These are phyloP conservation scores for Drosophila nr. perissopoda DNA, from an alignment of 2,888 invertebrate genomes.

Conservation along the genomic window DNA sequence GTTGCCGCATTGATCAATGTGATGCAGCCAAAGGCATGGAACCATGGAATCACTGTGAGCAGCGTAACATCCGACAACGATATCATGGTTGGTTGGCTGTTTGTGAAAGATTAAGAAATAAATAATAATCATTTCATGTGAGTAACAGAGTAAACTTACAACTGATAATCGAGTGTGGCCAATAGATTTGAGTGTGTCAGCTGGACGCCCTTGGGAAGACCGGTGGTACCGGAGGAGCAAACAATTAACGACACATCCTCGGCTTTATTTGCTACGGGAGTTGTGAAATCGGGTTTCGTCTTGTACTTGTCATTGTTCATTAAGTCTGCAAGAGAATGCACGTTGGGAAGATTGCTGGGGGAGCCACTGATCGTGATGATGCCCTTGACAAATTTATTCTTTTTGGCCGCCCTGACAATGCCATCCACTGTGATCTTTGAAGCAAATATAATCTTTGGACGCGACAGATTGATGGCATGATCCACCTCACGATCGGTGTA, in stretches of 20 bases:
- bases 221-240: constrained; percentile 92
- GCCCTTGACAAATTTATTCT: constrained; percentile 86
- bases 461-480: constrained; percentile 89
- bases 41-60: constrained; percentile 91
- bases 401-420: constrained; percentile 86
- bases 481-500: constrained; percentile 88
- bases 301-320: constrained; percentile 76
- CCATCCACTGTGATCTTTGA: constrained; percentile 87
- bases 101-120: neutral
- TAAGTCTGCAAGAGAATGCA: constrained; percentile 72
- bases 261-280: constrained; percentile 85
- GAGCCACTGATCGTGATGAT: constrained; percentile 87
- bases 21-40: constrained; percentile 92
- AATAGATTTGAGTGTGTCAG: constrained; percentile 89
- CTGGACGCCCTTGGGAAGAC: constrained; percentile 92
- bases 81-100: constrained; percentile 73
- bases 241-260: constrained; percentile 88
- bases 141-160: constrained; percentile 63
- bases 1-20: constrained; percentile 87
- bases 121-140: neutral
- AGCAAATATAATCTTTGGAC: constrained; percentile 89
- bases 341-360: constrained; percentile 59
- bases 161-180: constrained; percentile 78
- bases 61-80: constrained; percentile 79
- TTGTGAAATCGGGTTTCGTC: constrained; percentile 83